Evolutionary conservation across 1,140 invertebrate species (phyloP).

Genomic region (Steinernema feltiae): DNA sequence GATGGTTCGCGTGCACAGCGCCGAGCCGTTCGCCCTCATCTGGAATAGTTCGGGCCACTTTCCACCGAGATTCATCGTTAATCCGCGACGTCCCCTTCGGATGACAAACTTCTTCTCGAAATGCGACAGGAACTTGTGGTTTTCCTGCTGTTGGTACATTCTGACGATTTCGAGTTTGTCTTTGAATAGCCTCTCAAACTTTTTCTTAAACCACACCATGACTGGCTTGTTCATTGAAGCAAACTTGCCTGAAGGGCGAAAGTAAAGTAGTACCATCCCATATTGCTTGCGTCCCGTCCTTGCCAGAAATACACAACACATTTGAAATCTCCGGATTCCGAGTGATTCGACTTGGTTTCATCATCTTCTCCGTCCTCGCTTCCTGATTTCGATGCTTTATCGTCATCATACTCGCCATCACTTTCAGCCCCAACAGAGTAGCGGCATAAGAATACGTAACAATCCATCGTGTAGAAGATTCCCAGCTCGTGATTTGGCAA

Average conservation of each 20-base stretch:
- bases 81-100: constrained; percentile 66
- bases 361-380: constrained; percentile 65
- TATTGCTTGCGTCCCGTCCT: constrained; percentile 88
- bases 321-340: constrained; percentile 68
- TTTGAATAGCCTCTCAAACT: constrained; percentile 89
- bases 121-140: constrained; percentile 94
- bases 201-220: constrained; percentile 71
- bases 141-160: constrained; percentile 78
- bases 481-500: constrained; percentile 89
- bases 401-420: constrained; percentile 54
- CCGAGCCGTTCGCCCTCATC: constrained; percentile 85
- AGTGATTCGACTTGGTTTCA: constrained; percentile 52
- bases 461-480: constrained; percentile 85
- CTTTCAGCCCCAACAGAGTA: constrained; percentile 75
- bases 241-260: constrained; percentile 67
- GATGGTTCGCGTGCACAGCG: constrained; percentile 83
- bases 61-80: constrained; percentile 59
- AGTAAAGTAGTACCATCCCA: constrained; percentile 98
- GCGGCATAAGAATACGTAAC: constrained; percentile 93
- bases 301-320: constrained; percentile 99
- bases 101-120: constrained; percentile 93
- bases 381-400: constrained; percentile 39
- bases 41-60: constrained; percentile 83
- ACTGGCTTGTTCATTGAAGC: neutral
- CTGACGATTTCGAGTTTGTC: constrained; percentile 90